Evolutionary conservation across 1,140 invertebrate species (phyloP).

Genomic region (Stegodyphus mimosarum): DNA sequence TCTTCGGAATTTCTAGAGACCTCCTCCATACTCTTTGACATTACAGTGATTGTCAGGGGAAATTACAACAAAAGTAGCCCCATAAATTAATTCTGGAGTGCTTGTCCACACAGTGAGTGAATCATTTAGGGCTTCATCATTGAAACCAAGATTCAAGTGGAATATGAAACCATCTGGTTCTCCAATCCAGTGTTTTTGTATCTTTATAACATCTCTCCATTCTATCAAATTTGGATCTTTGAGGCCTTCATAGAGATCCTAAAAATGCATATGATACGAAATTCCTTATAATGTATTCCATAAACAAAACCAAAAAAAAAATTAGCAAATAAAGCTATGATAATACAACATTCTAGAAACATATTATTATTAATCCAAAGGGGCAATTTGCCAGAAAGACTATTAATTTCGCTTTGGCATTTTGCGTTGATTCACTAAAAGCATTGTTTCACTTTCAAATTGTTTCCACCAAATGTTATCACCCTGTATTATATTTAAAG

Average conservation of each 20-base stretch:
- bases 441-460: too few relatives aligned
- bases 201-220: slow-evolving; percentile 85
- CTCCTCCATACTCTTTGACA: slow-evolving; percentile 24
- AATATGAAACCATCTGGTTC: slow-evolving; percentile 85
- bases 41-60: slow-evolving; percentile 67
- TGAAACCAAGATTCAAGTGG: slow-evolving; percentile 74
- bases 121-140: slow-evolving; percentile 67
- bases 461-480: too few relatives aligned
- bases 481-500: too few relatives aligned
- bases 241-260: slow-evolving; percentile 78
- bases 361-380: too few relatives aligned
- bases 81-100: slow-evolving; percentile 79
- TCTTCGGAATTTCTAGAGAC: slow-evolving; percentile 21
- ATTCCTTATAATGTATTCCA: background rate
- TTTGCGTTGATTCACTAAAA: too few relatives aligned
- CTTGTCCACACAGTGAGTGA: slow-evolving; percentile 79
- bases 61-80: slow-evolving; percentile 72
- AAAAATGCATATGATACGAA: slow-evolving; percentile 39
- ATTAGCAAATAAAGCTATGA: background rate
- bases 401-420: too few relatives aligned
- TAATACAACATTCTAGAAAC: too few relatives aligned
- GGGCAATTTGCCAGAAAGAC: too few relatives aligned
- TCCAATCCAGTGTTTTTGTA: slow-evolving; percentile 97
- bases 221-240: slow-evolving; percentile 72
- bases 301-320: background rate